Evolutionary conservation across 2,888 invertebrate species (phyloP), one percentile per base, ranked within the genome.

Genomic region (Drosophila kambysellisi): DNA sequence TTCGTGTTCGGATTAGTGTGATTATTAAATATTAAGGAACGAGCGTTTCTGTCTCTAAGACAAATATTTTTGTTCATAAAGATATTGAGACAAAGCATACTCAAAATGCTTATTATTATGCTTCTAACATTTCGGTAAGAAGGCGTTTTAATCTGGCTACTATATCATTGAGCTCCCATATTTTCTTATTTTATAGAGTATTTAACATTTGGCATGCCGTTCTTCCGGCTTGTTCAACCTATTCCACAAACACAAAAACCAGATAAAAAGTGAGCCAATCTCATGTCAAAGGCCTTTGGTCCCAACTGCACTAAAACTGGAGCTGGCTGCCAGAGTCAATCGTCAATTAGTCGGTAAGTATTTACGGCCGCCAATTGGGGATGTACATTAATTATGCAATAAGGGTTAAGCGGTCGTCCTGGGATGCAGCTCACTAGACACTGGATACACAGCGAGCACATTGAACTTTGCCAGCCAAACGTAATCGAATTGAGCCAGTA

Each of bases 341-440:
- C 32, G 30, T 37, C 60, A 37, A 59, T 32, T 56, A 56, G 29
- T 29, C 17, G 20, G 20, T 29, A 25, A 37, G 25, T 54, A 37
- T 54, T 54, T 17, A 29, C 54, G 54, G 25, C 54, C 25, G 41
- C 32, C 17, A 46, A 48, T 48, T 56, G 53, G 51, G 48, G 53
- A 8, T 29, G 53, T 46, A 15, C 25, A 46, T 84, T 87, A 84
- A 84, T 86, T 87, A 89, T 84, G 74, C 79, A 83, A 65, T 65
- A 58, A 64, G 84, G 79, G 56, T 83, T 70, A 68, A 60, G 62
- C 69, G 78, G 70, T 56, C 63, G 68, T 65, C 69, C 72, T 57
- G 88, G 85, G 77, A 79, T 58, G 56, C 9, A 63, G 32, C 51
- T 15, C 25, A 46, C 33, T 30, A 6, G 51, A 30, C 51, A 12